Evolutionary conservation across 2,113 vertebrate species (phyloP).

Genomic region (Anarrhichthys ocellatus): DNA sequence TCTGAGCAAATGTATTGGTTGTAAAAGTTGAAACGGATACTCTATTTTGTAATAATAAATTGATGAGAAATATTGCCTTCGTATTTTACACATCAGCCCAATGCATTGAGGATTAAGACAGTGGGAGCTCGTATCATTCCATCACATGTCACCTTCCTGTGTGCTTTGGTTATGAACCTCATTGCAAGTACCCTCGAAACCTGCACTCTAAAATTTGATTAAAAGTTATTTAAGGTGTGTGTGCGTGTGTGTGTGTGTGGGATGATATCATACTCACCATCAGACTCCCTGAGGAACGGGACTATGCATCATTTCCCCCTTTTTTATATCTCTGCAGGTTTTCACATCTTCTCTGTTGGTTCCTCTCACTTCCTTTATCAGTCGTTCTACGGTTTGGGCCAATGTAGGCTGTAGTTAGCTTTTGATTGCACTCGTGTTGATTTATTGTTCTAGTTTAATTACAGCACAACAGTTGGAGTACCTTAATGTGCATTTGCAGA

Average conservation of each 20-base stretch:
- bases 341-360: conserved; percentile 58
- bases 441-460: conserved; percentile 70
- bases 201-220: conserved; percentile 74
- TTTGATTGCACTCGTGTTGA: conserved; percentile 60
- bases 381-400: conserved; percentile 38
- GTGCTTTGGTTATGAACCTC: conserved; percentile 67
- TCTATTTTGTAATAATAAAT: not conserved
- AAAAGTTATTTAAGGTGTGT: conserved; percentile 77
- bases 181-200: conserved; percentile 58
- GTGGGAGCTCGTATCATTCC: conserved; percentile 35
- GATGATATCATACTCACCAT: conserved; percentile 75
- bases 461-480: conserved; percentile 70
- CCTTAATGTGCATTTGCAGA: conserved; percentile 64
- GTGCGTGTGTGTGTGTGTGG: conserved; percentile 64
- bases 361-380: conserved; percentile 48
- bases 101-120: conserved; percentile 11
- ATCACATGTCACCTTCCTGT: conserved; percentile 48
- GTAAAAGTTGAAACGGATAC: not conserved
- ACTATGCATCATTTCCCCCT: conserved; percentile 71
- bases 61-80: not conserved
- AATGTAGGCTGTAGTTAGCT: conserved; percentile 49
- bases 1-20: not conserved
- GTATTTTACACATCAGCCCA: conserved; percentile 13
- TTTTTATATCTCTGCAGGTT: conserved; percentile 76
- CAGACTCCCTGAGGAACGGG: conserved; percentile 72